These are phyloP conservation scores for Sclerodermus sp. DNA, from an alignment of 2,888 invertebrate species.

Conservation along the genomic window DNA sequence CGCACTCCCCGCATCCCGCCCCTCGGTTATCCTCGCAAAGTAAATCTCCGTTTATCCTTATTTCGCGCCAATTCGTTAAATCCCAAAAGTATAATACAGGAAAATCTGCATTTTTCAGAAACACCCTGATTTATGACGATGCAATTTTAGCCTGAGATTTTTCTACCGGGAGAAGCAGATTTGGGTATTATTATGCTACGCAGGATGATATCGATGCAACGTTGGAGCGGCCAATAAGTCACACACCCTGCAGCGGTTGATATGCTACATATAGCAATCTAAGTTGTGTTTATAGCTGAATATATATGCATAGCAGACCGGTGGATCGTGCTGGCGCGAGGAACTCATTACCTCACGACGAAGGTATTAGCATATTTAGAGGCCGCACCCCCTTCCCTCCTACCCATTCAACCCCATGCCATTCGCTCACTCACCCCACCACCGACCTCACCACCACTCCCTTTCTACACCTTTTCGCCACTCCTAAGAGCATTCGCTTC, in stretches of 20 bases:
- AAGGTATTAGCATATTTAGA: conserved; percentile 56
- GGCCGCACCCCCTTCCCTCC: conserved; percentile 34
- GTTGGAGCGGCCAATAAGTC: conserved; percentile 24
- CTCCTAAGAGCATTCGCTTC: neutral
- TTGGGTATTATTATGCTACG: no score
- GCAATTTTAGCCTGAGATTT: neutral
- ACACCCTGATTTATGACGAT: neutral
- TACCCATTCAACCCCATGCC: conserved; percentile 1
- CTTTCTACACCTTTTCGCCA: conserved; percentile 2
- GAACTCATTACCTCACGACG: conserved; percentile 53
- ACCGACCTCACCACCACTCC: conserved; percentile 10
- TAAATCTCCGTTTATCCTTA: no score
- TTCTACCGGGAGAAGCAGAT: neutral
- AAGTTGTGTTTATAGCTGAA: conserved; percentile 54
- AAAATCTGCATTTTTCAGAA: no score
- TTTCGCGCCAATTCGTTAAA: no score
- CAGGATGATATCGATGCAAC: neutral
- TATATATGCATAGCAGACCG: conserved; percentile 54
- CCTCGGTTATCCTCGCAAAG: no score
- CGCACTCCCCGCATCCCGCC: no score
- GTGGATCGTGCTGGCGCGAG: conserved; percentile 43
- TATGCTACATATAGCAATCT: conserved; percentile 40
- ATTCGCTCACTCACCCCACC: conserved; percentile 13
- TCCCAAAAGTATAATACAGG: no score
- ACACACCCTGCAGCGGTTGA: conserved; percentile 25